Evolutionary conservation across 2,888 invertebrate species (phyloP), one percentile per base, ranked within the genome.

Genomic region (Leucania comma): DNA sequence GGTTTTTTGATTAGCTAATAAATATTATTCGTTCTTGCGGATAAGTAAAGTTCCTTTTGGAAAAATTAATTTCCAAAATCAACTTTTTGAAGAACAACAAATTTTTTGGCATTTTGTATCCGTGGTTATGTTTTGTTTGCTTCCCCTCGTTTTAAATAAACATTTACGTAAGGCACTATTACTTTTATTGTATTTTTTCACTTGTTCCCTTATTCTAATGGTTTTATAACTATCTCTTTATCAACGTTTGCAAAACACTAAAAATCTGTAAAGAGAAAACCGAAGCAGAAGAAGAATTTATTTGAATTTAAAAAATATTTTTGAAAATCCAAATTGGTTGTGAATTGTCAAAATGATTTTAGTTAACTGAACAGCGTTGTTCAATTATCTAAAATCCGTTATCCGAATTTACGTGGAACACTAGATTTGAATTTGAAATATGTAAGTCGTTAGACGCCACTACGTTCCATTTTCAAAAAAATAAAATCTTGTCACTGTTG

Each of bases 21-120:
- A 87, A 94, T 92, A 95, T 94, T 85, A 94, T 93, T 83, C 93
- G 92, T 83, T 93, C 93, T 65, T 93, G 89, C 64, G 94, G 94
- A 77, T 93, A 93, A 65, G 94, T 96, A 76, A 95, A 93, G 89
- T 95, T 95, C 90, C 95, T 93, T 90, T 96, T 96, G 51, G 95
- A 91, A 83, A 96, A 95, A 86, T 96, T 95, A 75, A 96, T 88
- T 92, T 96, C 95, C 67, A 93, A 93, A 90, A 96, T 95, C 91
- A 95, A 87, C 90, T 95, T 96, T 93, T 95, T 96, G 90, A 94
- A 96, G 86, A 93, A 94, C 80, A 93, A 90, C 90, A 92, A 92
- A 87, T 95, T 93, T 92, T 93, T 94, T 95, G 94, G 94, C 96
- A 96, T 96, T 96, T 96, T 96, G 96, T 94, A 90, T 94, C 95